A percentile compares a stretch with the other conserved stretches of the same genome.
These are phyloP conservation scores for Drosophila atripex DNA, from an alignment of 2,888 invertebrate species.

Conservation along the genomic window DNA sequence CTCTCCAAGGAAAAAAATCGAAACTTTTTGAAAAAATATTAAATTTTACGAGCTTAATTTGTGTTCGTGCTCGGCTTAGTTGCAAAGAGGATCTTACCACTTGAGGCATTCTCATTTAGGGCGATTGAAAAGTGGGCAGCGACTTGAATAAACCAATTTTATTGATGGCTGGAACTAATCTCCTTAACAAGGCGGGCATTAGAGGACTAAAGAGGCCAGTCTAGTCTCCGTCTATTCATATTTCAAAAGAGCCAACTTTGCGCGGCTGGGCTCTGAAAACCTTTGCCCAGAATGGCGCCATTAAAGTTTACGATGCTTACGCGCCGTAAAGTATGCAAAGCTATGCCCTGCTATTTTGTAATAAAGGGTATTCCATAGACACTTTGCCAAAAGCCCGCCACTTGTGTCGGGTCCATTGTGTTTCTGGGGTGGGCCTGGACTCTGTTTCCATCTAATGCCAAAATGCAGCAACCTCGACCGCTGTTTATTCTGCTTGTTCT, in stretches of 20 bases:
- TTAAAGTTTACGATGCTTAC: constrained; percentile 77
- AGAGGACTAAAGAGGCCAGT: constrained; percentile 40
- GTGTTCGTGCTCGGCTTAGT: constrained; percentile 72
- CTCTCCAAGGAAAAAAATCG: constrained; percentile 23
- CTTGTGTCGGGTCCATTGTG: constrained; percentile 63
- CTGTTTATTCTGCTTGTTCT: background rate
- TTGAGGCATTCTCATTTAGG: constrained; percentile 73
- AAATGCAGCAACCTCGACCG: constrained; percentile 24
- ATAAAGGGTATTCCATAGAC: constrained; percentile 77
- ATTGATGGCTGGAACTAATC: constrained; percentile 76
- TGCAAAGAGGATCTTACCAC: background rate
- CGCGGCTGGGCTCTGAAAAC: constrained; percentile 51
- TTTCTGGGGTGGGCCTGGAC: constrained; percentile 9
- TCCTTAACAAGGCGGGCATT: constrained; percentile 75
- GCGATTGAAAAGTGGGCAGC: constrained; percentile 78
- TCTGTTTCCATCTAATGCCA: constrained; percentile 35
- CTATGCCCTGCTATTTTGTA: constrained; percentile 61
- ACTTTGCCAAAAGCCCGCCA: constrained; percentile 58
- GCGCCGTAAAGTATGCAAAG: constrained; percentile 72
- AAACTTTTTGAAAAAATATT: constrained; percentile 65
- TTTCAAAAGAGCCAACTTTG: constrained; percentile 78
- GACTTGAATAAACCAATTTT: constrained; percentile 75
- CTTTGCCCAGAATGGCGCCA: constrained; percentile 72
- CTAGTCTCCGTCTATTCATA: constrained; percentile 67
- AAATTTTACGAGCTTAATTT: constrained; percentile 80